Base-by-base conservation (phyloP, 2,888 invertebrate genomes). In the Lathronympha strigana region DNA sequence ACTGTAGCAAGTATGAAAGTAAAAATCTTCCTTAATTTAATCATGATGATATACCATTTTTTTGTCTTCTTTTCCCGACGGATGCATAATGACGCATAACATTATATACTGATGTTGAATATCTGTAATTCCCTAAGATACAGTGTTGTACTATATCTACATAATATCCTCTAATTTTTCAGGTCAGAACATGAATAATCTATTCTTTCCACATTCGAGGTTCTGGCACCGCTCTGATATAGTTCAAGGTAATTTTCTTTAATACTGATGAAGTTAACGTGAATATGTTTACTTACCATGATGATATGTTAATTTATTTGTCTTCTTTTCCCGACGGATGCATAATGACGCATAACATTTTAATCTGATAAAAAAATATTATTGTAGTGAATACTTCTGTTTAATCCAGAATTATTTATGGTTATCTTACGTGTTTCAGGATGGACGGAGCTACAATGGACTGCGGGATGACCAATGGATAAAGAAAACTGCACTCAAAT, bases 41-140 rank as follows among this genome's bases (percentile, higher is more conserved):
- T 60, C 23, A 66, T 66, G 66, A 67, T 63, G 54, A 66, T 54
- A 49, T 51, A 0, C 21, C 45, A n/a, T 17, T 49, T 50, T 49
- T 60, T 57, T 62, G 68, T 63, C 67, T 67, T 67, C 67, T 68
- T 67, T 67, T 63, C 67, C 68, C 63, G 62, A 63, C 63, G 49
- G 63, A 68, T 38, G 5, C 15, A 68, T 67, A 68, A 67, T 68
- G 67, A 68, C 63, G 67, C 25, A 68, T 25, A 67, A 13, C 3
- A 49, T 17, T 50, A 11, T 45, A 23, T 31, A 54, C 67, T 67
- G 64, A 67, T 6, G 6, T 25, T 23, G 0, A 4, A 45, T 15
- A n/a, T 17, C 2, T 8, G 11, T 17, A 28, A 5, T 1, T 21
- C 13, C 47, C 23, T 11, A 13, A 4, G n/a, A 25, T 23, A 1